Evolutionary conservation across 2,113 vertebrate species (phyloP), one percentile per base, ranked within the genome.

Genomic region (Rousettus leschenaultii): DNA sequence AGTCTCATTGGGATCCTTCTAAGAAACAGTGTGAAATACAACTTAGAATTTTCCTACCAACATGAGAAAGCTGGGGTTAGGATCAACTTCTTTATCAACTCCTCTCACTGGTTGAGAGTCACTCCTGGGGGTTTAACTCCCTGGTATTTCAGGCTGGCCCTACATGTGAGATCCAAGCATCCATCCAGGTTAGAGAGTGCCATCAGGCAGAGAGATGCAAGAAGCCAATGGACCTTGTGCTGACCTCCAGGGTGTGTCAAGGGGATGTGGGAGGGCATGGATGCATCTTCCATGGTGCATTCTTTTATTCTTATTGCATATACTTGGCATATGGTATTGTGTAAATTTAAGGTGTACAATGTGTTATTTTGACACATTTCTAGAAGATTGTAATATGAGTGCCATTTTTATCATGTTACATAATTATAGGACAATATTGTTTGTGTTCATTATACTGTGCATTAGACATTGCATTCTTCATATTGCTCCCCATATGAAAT

Each of bases 171-270:
- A 84, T 70, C 18, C 40, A 30, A 38, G 35, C 24, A 33, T 48
- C 38, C 59, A 26, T n/a, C 53, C n/a, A 21, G 28, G 16, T 5
- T 30, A 30, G 38, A 89, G 30, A 75, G 30, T 12, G 43, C 43
- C 7, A 0, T 30, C n/a, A 0, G 14, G 26, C 28, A 66, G 40
- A 71, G 55, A 14, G 48, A 43, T 28, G 16, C 70, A 86, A 53
- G 40, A 30, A 48, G 48, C 38, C 51, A 18, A 0, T 75, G 30
- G 22, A 2, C 48, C 80, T 33, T 8, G 0, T 1, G 1, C 18
- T 13, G 33, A 18, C 8, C 18, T 75, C 59, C 59, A 38, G 22
- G 35, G 24, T 35, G 28, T 53, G 38, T 35, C 55, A 12, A 6
- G 16, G 16, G 28, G 14, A 35, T 15, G 30, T 51, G 26, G 33